These are phyloP conservation scores for Gasterosteus nipponicus DNA, from an alignment of 2,113 vertebrate species.

Conservation along the genomic window DNA sequence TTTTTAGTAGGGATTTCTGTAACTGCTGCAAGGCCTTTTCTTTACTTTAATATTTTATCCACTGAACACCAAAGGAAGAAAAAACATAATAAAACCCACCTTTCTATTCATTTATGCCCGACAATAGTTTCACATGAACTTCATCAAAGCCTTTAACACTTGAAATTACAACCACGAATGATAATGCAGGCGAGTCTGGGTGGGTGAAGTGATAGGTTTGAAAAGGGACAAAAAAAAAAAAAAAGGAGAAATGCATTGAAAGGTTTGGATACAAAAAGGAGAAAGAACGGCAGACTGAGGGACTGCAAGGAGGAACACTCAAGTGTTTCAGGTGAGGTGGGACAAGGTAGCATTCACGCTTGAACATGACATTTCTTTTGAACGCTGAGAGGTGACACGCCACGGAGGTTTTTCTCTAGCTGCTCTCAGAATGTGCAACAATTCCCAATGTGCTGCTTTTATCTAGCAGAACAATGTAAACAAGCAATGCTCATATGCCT, in stretches of 20 bases:
- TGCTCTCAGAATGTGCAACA: conserved; percentile 25
- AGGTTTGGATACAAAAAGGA: background rate
- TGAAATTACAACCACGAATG: background rate
- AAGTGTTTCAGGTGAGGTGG: conserved; percentile 3
- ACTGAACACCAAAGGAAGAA: background rate
- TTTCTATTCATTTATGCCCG: background rate
- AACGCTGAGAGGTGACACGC: conserved; percentile 44
- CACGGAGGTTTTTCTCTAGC: conserved; percentile 21
- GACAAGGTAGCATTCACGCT: conserved; percentile 31
- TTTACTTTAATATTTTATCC: background rate
- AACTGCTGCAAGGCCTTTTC: background rate
- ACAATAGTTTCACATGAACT: background rate
- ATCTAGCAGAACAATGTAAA: conserved; percentile 10
- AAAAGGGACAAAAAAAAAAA: conserved; percentile 6
- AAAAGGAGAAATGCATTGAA: background rate
- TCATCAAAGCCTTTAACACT: background rate
- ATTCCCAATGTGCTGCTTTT: conserved; percentile 28
- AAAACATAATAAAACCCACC: background rate
- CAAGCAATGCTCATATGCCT: background rate
- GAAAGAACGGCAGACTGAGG: background rate
- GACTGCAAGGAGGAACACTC: conserved; percentile 1
- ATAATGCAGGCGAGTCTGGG: background rate
- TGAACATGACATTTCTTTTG: conserved; percentile 49
- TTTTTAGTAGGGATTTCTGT: background rate
- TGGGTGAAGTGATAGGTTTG: background rate